Evolutionary conservation across 2,113 vertebrate genomes (phyloP).

Genomic region (Tapirus terrestris): DNA sequence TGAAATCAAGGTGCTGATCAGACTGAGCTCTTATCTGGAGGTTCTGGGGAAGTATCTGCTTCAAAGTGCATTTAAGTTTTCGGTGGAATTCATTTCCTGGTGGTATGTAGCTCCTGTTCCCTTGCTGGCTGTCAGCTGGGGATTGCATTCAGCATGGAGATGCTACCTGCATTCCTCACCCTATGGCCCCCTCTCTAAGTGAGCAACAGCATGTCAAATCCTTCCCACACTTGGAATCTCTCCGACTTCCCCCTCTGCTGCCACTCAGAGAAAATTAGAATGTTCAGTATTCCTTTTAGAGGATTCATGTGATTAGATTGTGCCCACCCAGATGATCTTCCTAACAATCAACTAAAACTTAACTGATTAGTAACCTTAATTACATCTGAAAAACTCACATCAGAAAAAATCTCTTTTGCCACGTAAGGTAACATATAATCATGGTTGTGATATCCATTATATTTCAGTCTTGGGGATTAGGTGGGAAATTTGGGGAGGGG

Average conservation of each 20-base stretch:
- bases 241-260: neutral
- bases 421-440: neutral
- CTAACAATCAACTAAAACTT: neutral
- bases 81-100: neutral
- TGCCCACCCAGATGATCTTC: neutral
- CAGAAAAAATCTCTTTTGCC: neutral
- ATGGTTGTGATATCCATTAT: neutral
- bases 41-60: neutral
- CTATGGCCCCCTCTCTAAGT: rapidly evolving
- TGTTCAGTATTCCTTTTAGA: neutral
- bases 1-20: neutral
- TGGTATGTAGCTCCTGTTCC: rapidly evolving
- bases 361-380: neutral
- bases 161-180: neutral
- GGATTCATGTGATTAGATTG: neutral
- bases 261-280: neutral
- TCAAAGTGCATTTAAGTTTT: neutral
- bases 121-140: neutral
- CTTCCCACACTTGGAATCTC: neutral
- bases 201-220: neutral
- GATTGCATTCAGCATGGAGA: rapidly evolving
- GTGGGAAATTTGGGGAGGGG: neutral
- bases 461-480: neutral
- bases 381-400: neutral
- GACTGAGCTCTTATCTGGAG: neutral